Conservation (phyloP, 2,797 vertebrate genomes). For the Acomys russatus region DNA sequence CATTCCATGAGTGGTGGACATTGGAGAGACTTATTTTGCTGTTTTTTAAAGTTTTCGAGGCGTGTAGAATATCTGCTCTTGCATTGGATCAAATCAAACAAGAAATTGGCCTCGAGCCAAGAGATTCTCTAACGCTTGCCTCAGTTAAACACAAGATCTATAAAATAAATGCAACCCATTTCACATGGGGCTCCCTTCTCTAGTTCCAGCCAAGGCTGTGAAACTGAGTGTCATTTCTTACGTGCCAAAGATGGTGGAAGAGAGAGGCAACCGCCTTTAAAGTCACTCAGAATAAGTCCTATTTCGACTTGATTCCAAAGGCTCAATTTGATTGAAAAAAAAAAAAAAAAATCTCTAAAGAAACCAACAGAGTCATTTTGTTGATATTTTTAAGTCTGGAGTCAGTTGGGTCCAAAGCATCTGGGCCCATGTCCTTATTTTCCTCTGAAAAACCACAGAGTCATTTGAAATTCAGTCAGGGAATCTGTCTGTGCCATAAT, state of each 20-base stretch:
- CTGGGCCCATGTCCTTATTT: constrained; percentile 33
- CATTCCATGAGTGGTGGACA: background rate
- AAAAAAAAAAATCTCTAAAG: background rate
- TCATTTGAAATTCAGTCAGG: constrained; percentile 46
- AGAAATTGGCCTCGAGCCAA: background rate
- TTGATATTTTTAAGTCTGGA: constrained; percentile 61
- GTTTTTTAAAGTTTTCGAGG: constrained; percentile 42
- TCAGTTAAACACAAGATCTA: background rate
- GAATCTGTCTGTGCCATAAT: constrained; percentile 39
- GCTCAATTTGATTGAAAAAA: constrained; percentile 18
- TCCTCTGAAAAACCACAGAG: constrained; percentile 42
- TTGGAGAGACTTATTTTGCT: constrained; percentile 12
- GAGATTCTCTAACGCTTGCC: background rate
- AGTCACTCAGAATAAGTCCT: constrained; percentile 17
- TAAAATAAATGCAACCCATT: constrained; percentile 14
- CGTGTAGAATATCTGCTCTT: background rate
- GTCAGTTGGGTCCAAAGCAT: background rate
- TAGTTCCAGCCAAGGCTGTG: background rate
- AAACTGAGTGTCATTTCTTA: background rate
- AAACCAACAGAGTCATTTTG: background rate
- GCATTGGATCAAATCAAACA: background rate
- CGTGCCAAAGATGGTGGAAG: background rate
- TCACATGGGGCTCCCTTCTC: background rate
- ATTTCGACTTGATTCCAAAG: constrained; percentile 66
- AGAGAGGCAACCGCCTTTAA: background rate